A percentile compares a stretch with the other conserved stretches of the same genome.
Conservation (phyloP, 2,797 vertebrate species). For the Spatula versicolor region DNA sequence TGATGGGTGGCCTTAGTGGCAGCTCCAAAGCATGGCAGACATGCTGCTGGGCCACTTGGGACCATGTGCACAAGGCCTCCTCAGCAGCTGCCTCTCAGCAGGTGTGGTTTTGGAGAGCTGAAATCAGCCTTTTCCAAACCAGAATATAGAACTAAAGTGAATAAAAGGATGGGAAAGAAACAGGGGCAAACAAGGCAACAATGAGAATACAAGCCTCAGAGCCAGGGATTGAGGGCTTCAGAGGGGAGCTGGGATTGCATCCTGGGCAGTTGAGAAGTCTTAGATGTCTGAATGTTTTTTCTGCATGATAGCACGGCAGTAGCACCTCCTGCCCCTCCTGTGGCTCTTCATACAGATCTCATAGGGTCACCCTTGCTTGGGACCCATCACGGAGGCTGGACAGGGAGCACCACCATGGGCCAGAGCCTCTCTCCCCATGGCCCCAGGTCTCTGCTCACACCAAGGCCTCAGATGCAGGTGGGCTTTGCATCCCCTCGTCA, state of each 20-base stretch:
- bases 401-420: not conserved
- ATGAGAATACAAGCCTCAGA: not conserved
- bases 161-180: not conserved
- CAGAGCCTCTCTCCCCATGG: not conserved
- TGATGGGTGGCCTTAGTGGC: accelerated
- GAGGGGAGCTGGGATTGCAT: not conserved
- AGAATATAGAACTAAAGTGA: too few species aligned
- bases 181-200: not conserved
- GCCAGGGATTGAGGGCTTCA: too few species aligned
- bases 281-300: not conserved
- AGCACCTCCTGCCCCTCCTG: not conserved
- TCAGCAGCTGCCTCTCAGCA: too few species aligned
- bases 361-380: not conserved
- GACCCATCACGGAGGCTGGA: not conserved
- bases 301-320: not conserved
- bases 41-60: not conserved
- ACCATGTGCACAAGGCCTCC: accelerated
- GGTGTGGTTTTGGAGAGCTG: too few species aligned
- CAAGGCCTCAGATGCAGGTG: not conserved
- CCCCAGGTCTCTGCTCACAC: not conserved
- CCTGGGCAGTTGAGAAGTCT: not conserved
- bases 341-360: too few species aligned
- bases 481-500: not conserved
- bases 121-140: too few species aligned
- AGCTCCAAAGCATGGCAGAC: not conserved